phyloP scores from a whole-genome alignment of 2,797 vertebrate genomes.

The Platalea minor region DNA sequence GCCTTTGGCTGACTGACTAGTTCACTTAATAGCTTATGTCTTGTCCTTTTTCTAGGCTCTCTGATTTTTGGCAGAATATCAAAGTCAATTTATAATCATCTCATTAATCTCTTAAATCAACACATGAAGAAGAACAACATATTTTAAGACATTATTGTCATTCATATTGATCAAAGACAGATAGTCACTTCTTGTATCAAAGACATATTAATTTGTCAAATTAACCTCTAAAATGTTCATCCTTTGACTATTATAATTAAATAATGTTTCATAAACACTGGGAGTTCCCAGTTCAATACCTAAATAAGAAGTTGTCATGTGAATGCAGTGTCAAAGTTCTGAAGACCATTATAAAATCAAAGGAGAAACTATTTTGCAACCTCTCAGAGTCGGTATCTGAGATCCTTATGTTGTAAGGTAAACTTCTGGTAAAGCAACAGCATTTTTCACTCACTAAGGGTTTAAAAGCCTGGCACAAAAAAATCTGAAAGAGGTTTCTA shows the following conservation, averaged over 20 bases:
- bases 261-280: not conserved
- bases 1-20: not conserved
- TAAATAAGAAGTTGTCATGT: not conserved
- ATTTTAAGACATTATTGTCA: not conserved
- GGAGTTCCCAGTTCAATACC: not conserved
- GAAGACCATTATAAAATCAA: not conserved
- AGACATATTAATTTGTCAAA: not conserved
- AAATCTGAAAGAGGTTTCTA: not conserved
- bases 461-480: not conserved
- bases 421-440: not conserved
- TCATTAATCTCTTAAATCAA: not conserved
- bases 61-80: not conserved
- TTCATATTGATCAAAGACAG: not conserved
- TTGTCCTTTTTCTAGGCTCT: not conserved
- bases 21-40: not conserved
- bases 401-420: not conserved
- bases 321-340: not conserved
- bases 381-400: not conserved
- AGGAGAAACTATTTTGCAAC: not conserved
- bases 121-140: not conserved
- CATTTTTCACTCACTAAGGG: not conserved
- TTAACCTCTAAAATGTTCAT: not conserved
- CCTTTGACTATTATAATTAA: not conserved
- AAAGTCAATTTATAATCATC: not conserved
- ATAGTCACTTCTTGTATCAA: not conserved